Percentiles rank a stretch among this genome's conserved stretches.
Conservation (phyloP, 2,797 vertebrate genomes). For the Sphaeramia orbicularis region DNA sequence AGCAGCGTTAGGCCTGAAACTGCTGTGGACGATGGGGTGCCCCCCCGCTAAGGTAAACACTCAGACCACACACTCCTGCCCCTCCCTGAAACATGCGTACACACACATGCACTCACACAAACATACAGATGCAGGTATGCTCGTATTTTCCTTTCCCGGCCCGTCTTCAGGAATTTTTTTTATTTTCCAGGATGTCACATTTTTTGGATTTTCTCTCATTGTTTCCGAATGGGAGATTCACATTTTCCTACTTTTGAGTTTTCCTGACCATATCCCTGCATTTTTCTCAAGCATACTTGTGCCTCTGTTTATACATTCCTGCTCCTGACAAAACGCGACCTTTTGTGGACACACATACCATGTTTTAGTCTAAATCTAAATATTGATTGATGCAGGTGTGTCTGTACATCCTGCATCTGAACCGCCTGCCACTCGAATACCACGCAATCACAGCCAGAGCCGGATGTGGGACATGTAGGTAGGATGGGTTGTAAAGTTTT, state of each 20-base stretch:
- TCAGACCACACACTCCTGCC: slow-evolving; percentile 85
- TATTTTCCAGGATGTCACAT: slow-evolving; percentile 52
- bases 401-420: slow-evolving; percentile 42
- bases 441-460: slow-evolving; percentile 62
- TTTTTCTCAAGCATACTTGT: slow-evolving; percentile 16
- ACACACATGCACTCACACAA: slow-evolving; percentile 55
- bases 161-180: slow-evolving; percentile 55
- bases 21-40: slow-evolving; percentile 87
- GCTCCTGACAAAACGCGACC: slow-evolving; percentile 46
- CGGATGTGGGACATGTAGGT: slow-evolving; percentile 59
- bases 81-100: slow-evolving; percentile 71
- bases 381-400: slow-evolving; percentile 48
- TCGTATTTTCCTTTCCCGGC: slow-evolving; percentile 43
- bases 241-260: slow-evolving; percentile 30
- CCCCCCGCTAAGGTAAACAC: slow-evolving; percentile 88
- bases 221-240: slow-evolving; percentile 32
- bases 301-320: slow-evolving; percentile 76
- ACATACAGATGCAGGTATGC: slow-evolving; percentile 43
- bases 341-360: slow-evolving; percentile 47
- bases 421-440: slow-evolving; percentile 46
- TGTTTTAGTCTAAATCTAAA: slow-evolving; percentile 53
- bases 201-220: slow-evolving; percentile 28
- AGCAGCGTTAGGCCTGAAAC: slow-evolving; percentile 89
- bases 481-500: slow-evolving; percentile 62
- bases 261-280: slow-evolving; percentile 28